Conservation (phyloP, 2,797 vertebrate species). For the Chromobotia macracanthus region DNA sequence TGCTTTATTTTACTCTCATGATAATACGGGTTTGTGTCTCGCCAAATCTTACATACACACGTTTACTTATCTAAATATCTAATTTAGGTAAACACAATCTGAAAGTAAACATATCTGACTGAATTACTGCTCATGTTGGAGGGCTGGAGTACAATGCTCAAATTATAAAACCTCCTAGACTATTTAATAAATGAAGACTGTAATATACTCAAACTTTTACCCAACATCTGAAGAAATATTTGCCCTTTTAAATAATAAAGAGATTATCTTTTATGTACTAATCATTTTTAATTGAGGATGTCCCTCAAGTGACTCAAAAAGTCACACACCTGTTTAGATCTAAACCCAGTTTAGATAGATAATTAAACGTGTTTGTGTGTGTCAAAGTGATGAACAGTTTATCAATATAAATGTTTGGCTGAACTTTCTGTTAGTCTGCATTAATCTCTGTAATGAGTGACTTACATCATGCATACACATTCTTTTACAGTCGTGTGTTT, state of each 20-base stretch:
- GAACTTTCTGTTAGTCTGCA: neutral
- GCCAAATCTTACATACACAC: conserved; percentile 42
- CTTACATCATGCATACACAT: neutral
- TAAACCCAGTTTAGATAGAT: too few species aligned
- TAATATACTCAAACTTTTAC: neutral
- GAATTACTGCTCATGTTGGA: neutral
- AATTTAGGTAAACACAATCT: neutral
- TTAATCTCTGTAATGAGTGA: conserved; percentile 18
- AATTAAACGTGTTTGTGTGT: too few species aligned
- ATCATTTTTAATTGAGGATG: neutral
- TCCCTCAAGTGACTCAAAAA: neutral
- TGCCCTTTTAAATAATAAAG: neutral
- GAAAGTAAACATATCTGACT: neutral
- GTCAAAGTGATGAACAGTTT: conserved; percentile 16
- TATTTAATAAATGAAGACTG: too few species aligned
- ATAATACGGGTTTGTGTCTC: conserved; percentile 64
- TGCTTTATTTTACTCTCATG: conserved; percentile 50
- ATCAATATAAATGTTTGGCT: conserved; percentile 26
- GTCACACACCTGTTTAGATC: too few species aligned
- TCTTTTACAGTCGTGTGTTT: conserved; percentile 5
- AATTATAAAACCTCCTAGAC: too few species aligned
- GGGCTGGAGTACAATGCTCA: too few species aligned
- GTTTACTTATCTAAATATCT: conserved; percentile 8
- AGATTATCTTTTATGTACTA: neutral
- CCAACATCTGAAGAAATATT: neutral